These are phyloP conservation scores for Archivesica marissinica DNA, from an alignment of 1,140 invertebrate genomes.

Conservation along the genomic window DNA sequence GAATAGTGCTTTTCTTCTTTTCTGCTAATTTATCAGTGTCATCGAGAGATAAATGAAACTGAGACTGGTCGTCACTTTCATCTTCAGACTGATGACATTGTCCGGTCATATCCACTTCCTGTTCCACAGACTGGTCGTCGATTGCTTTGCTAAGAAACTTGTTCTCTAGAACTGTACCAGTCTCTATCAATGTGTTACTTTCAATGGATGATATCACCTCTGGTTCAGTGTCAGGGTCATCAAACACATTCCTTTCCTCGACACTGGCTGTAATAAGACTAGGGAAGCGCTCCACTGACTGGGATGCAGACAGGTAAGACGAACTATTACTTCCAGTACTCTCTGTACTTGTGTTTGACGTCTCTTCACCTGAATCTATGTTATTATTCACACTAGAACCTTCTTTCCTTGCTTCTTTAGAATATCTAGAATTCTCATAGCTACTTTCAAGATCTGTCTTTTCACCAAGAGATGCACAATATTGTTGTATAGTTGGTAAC, in stretches of 20 bases:
- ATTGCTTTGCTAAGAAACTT: not conserved
- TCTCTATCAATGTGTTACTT: conserved; percentile 14
- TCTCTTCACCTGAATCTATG: conserved; percentile 15
- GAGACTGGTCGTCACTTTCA: conserved; percentile 67
- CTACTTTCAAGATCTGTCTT: not conserved
- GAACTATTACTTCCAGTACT: conserved; percentile 10
- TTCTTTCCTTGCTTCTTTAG: not conserved
- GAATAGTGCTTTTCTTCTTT: conserved; percentile 59
- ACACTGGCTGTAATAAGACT: conserved; percentile 64
- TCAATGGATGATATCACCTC: conserved; percentile 7
- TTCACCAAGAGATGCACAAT: not conserved
- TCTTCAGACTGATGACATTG: not conserved
- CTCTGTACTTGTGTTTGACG: conserved; percentile 1
- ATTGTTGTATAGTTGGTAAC: not conserved
- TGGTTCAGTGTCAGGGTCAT: conserved; percentile 25
- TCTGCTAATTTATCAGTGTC: conserved; percentile 46
- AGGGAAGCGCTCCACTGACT: conserved; percentile 50
- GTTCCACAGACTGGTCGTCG: not conserved
- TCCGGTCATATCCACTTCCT: conserved; percentile 4
- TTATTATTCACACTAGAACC: not conserved
- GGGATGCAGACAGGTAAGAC: conserved; percentile 74
- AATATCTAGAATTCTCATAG: not conserved
- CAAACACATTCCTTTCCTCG: not conserved
- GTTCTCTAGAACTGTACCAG: not conserved
- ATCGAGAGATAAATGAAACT: conserved; percentile 78